phyloP scores from a whole-genome alignment of 2,888 invertebrate genomes.

The Globia sparganii region DNA sequence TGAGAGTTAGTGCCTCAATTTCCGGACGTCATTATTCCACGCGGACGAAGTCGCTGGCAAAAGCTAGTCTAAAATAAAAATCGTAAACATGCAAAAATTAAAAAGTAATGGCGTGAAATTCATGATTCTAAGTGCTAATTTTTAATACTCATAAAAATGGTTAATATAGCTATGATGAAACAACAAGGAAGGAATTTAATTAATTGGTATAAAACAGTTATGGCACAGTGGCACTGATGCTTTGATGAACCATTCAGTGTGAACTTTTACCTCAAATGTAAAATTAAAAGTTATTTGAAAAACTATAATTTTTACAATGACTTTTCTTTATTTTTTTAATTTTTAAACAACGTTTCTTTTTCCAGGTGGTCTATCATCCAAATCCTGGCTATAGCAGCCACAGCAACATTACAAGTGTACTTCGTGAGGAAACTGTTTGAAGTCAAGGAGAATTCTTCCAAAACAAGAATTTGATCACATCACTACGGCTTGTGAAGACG shows the following conservation, averaged over 20 bases:
- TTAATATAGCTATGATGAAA: not conserved
- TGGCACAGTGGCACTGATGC: not conserved
- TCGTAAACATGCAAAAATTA: too few relatives aligned
- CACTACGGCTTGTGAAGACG: constrained; percentile 12
- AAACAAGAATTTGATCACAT: constrained; percentile 88
- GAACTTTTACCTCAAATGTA: not conserved
- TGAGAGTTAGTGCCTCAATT: too few relatives aligned
- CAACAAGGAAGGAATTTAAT: not conserved
- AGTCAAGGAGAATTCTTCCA: constrained; percentile 92
- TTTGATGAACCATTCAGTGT: not conserved
- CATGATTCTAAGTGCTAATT: not conserved
- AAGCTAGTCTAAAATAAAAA: too few relatives aligned
- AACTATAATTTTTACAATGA: not conserved
- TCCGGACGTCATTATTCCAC: too few relatives aligned
- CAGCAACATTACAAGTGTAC: constrained; percentile 95
- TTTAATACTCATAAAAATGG: not conserved
- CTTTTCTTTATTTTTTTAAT: not conserved
- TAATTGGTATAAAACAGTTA: not conserved
- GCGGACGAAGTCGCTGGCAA: too few relatives aligned
- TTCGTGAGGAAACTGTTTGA: constrained; percentile 97
- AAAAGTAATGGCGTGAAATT: not conserved
- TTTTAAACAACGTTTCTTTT: constrained; percentile 28
- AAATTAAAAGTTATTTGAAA: not conserved
- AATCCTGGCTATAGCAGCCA: constrained; percentile 94
- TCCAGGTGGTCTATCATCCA: constrained; percentile 95